A percentile compares a stretch with the other conserved stretches of the same genome.
These are phyloP conservation scores for Andrena minutula DNA, from an alignment of 2,888 invertebrate species.

Conservation along the genomic window DNA sequence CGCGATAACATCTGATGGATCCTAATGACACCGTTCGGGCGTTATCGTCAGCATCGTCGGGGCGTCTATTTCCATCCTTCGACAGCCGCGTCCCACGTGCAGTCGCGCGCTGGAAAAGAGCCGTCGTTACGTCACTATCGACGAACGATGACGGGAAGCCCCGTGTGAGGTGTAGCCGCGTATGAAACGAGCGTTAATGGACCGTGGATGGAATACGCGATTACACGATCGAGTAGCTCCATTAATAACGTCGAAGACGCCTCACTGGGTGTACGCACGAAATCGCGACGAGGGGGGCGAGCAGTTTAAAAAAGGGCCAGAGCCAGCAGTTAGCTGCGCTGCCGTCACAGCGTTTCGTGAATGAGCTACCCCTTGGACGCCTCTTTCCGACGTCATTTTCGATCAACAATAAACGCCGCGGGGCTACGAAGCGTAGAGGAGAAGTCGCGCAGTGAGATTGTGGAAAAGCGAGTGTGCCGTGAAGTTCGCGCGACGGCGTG, in stretches of 20 bases:
- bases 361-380: slow-evolving; percentile 12
- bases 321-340: slow-evolving; percentile 14
- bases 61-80: slow-evolving; percentile 41
- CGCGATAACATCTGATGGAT: slow-evolving; percentile 40
- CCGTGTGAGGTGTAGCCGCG: slow-evolving; percentile 53
- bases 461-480: slow-evolving; percentile 19
- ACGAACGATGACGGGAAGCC: slow-evolving; percentile 62
- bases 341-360: slow-evolving; percentile 25
- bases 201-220: slow-evolving; percentile 62
- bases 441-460: slow-evolving; percentile 23
- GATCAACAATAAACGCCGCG: background rate
- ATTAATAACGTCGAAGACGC: slow-evolving; percentile 62
- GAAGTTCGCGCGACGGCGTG: slow-evolving; percentile 35
- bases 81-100: slow-evolving; percentile 52
- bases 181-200: slow-evolving; percentile 64
- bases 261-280: slow-evolving; percentile 42
- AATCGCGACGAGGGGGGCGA: slow-evolving; percentile 33
- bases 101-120: slow-evolving; percentile 38
- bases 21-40: slow-evolving; percentile 41
- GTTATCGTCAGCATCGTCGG: slow-evolving; percentile 45
- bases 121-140: slow-evolving; percentile 66
- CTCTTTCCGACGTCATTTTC: background rate
- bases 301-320: slow-evolving; percentile 10
- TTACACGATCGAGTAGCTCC: slow-evolving; percentile 69
- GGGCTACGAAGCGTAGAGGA: background rate